These are phyloP conservation scores for Sinodicranocentrus sp. DNA, from an alignment of 2,888 invertebrate genomes.

Conservation along the genomic window DNA sequence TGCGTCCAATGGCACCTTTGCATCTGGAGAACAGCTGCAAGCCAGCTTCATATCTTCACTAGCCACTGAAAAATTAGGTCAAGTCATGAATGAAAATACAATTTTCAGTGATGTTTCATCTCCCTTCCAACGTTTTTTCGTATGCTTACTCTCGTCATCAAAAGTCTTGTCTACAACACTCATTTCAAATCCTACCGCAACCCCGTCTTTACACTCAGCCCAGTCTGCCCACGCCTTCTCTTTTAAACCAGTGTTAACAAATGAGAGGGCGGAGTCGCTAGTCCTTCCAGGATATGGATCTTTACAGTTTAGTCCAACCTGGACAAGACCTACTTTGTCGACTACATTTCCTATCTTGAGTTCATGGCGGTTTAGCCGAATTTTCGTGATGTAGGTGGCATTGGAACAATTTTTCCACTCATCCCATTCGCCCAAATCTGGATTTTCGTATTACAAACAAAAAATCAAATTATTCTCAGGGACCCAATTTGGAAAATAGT, in stretches of 20 bases:
- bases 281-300: background rate
- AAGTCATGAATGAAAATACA: too few relatives aligned
- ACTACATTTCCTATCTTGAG: background rate
- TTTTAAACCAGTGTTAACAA: background rate
- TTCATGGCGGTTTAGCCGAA: background rate
- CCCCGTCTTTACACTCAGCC: background rate
- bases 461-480: too few relatives aligned
- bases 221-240: background rate
- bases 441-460: too few relatives aligned
- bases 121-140: too few relatives aligned
- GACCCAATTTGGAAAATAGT: too few relatives aligned
- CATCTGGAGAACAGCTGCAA: constrained; percentile 16
- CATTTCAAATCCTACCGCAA: constrained; percentile 21
- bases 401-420: constrained; percentile 19
- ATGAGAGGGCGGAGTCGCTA: background rate
- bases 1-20: background rate
- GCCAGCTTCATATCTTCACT: constrained; percentile 1
- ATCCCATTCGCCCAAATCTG: constrained; percentile 11
- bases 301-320: constrained; percentile 10
- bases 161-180: background rate
- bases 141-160: background rate
- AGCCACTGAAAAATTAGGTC: constrained; percentile 4
- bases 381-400: background rate
- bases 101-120: background rate
- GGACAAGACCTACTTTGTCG: constrained; percentile 21